A percentile compares a stretch with the other conserved stretches of the same genome.
Conservation (phyloP, 2,113 vertebrate species). For the Engraulis encrasicolus region DNA sequence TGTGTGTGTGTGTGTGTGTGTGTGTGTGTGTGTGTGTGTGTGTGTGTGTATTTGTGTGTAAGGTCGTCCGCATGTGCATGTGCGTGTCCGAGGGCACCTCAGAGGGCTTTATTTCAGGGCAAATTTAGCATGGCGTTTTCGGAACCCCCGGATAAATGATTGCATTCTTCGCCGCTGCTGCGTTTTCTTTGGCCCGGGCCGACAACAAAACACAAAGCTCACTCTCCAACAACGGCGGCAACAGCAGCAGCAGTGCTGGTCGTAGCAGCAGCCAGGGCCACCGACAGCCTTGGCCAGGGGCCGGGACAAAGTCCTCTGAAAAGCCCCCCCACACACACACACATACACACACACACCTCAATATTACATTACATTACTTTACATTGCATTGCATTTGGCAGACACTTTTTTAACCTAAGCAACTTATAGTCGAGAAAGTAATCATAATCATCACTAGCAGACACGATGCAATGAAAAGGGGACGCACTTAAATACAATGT, state of each 20-base stretch:
- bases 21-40: conserved; percentile 1
- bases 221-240: conserved; percentile 37
- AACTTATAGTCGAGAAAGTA: too few relatives aligned
- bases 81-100: conserved; percentile 26
- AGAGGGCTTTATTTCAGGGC: conserved; percentile 45
- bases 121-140: conserved; percentile 41
- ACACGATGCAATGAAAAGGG: too few relatives aligned
- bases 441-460: too few relatives aligned
- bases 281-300: too few relatives aligned
- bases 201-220: conserved; percentile 45
- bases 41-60: neutral
- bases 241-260: conserved; percentile 32
- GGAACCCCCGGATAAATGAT: conserved; percentile 38
- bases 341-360: too few relatives aligned
- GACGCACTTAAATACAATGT: too few relatives aligned
- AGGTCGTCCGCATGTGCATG: neutral
- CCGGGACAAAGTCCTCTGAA: too few relatives aligned
- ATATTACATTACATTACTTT: too few relatives aligned
- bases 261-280: too few relatives aligned
- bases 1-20: neutral
- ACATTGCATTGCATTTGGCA: too few relatives aligned
- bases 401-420: too few relatives aligned
- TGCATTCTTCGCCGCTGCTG: conserved; percentile 34
- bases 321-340: too few relatives aligned
- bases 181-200: conserved; percentile 39